Conservation (phyloP, 1,140 invertebrate genomes). For the Cydia fagiglandana region DNA sequence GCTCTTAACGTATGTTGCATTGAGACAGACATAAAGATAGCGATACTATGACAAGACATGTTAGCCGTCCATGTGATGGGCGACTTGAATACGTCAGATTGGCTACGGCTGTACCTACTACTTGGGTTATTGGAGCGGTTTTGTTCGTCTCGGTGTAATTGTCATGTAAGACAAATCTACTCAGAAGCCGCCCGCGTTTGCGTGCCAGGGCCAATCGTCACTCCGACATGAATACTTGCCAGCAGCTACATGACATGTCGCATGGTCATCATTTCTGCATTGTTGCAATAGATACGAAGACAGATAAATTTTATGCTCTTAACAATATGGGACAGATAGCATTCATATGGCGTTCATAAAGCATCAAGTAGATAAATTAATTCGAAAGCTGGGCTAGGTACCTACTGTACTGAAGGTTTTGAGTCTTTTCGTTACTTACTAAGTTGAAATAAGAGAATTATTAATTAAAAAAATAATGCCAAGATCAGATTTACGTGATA, state of each 20-base stretch:
- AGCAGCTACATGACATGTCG: slow-evolving; percentile 22
- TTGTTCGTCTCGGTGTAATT: slow-evolving; percentile 23
- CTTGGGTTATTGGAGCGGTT: slow-evolving; percentile 5
- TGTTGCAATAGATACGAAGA: not conserved
- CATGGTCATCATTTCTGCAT: slow-evolving; percentile 22
- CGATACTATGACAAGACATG: not conserved
- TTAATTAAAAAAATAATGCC: no score
- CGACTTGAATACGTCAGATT: slow-evolving; percentile 8
- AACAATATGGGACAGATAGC: not conserved
- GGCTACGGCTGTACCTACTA: not conserved
- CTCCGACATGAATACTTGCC: slow-evolving; percentile 25
- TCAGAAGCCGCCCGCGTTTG: slow-evolving; percentile 19
- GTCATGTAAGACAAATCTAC: slow-evolving; percentile 21
- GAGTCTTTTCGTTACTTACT: not conserved
- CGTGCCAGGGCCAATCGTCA: slow-evolving; percentile 30
- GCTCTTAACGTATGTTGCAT: not conserved
- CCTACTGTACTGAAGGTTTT: no score
- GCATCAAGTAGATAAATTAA: not conserved
- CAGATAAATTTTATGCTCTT: slow-evolving; percentile 5
- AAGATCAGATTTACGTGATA: no score
- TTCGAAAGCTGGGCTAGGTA: not conserved
- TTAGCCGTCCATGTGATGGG: slow-evolving; percentile 3
- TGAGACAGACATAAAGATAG: slow-evolving; percentile 16
- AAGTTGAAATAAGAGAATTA: not conserved
- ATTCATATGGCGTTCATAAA: not conserved